Evolutionary conservation across 2,888 invertebrate genomes (phyloP).

Genomic region (Lymantria dispar): DNA sequence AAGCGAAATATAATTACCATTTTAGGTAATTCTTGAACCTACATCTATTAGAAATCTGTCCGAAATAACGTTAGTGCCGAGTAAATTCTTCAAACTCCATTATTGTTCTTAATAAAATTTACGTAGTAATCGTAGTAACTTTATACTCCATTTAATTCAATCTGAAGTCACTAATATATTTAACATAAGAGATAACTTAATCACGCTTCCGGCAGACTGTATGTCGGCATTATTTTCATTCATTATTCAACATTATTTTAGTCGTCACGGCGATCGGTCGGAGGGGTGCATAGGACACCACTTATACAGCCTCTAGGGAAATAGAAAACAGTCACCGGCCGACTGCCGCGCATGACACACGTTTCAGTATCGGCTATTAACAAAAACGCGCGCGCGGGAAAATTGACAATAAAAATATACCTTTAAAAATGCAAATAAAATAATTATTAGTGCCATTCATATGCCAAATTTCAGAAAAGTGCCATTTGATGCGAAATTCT

Average conservation of each 20-base stretch:
- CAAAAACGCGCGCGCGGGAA: constrained; percentile 50
- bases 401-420: constrained; percentile 52
- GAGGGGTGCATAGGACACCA: constrained; percentile 56
- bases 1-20: too few species aligned
- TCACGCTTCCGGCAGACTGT: constrained; percentile 7
- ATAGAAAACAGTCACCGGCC: constrained; percentile 59
- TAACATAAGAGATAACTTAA: neutral
- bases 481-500: constrained; percentile 47
- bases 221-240: too few species aligned
- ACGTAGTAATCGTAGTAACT: too few species aligned
- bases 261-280: constrained; percentile 16
- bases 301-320: constrained; percentile 59
- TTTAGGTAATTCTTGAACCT: too few species aligned
- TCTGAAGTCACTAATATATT: neutral
- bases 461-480: constrained; percentile 39
- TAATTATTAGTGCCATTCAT: constrained; percentile 33
- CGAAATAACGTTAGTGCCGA: too few species aligned
- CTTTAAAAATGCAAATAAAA: constrained; percentile 23
- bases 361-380: constrained; percentile 33
- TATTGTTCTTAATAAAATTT: too few species aligned
- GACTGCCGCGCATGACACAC: constrained; percentile 57
- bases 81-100: too few species aligned
- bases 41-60: too few species aligned
- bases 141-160: too few species aligned
- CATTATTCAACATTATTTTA: constrained; percentile 16